Evolutionary conservation across 2,888 invertebrate genomes (phyloP).

Genomic region (Diaphora mendica): DNA sequence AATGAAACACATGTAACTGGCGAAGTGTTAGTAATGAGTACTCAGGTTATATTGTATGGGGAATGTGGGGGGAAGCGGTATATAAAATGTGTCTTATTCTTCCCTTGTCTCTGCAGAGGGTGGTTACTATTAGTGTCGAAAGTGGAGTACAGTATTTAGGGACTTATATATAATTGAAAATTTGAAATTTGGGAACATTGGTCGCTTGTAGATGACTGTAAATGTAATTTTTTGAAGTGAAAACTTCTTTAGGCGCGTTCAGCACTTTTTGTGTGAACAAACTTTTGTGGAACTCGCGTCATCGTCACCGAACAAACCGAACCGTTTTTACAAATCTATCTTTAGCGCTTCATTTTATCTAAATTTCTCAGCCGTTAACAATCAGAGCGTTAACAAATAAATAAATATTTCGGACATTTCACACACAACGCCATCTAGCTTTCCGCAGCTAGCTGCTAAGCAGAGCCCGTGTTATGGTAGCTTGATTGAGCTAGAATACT

Average conservation of each 20-base stretch:
- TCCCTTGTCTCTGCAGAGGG: not conserved
- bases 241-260: not conserved
- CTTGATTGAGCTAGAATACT: too few relatives aligned
- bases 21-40: slow-evolving; percentile 52
- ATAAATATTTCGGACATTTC: too few relatives aligned
- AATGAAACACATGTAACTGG: slow-evolving; percentile 62
- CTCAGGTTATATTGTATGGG: slow-evolving; percentile 31
- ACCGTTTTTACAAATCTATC: too few relatives aligned
- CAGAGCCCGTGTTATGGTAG: too few relatives aligned
- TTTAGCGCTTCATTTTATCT: too few relatives aligned
- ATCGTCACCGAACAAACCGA: too few relatives aligned
- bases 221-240: not conserved
- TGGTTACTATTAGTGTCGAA: not conserved
- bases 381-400: too few relatives aligned
- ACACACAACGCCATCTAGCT: too few relatives aligned
- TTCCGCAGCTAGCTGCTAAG: too few relatives aligned
- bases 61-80: not conserved
- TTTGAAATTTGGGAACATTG: not conserved
- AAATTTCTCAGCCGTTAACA: too few relatives aligned
- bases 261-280: too few relatives aligned
- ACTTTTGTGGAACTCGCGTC: too few relatives aligned
- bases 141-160: not conserved
- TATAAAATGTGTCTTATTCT: slow-evolving; percentile 5
- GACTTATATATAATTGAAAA: not conserved
- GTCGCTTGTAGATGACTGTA: not conserved